Percentiles rank a stretch among this genome's conserved stretches.
These are phyloP conservation scores for Siniperca undulata DNA, from an alignment of 2,797 vertebrate species.

Conservation along the genomic window DNA sequence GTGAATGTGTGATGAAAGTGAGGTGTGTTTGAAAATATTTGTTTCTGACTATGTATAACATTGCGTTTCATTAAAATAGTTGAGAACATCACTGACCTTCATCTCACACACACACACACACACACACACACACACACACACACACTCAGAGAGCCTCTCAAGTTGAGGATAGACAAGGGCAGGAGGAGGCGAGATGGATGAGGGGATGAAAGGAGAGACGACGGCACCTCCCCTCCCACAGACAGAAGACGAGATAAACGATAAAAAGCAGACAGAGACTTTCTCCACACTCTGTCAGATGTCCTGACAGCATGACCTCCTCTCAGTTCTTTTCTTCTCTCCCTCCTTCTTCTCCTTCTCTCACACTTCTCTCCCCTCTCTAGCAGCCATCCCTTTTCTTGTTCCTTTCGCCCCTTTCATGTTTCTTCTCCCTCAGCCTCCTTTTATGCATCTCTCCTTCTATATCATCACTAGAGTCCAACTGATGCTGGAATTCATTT, in stretches of 20 bases:
- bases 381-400: background rate
- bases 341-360: background rate
- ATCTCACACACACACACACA: background rate
- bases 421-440: background rate
- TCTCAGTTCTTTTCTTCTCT: background rate
- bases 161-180: slow-evolving; percentile 44
- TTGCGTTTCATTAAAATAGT: background rate
- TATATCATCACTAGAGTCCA: background rate
- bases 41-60: background rate
- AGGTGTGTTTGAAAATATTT: slow-evolving; percentile 4
- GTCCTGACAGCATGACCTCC: slow-evolving; percentile 35
- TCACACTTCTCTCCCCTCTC: background rate
- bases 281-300: slow-evolving; percentile 64
- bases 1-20: slow-evolving; percentile 10
- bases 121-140: slow-evolving; percentile 32
- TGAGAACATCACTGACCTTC: background rate
- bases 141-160: slow-evolving; percentile 7
- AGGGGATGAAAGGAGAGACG: slow-evolving; percentile 54
- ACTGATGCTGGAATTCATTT: background rate
- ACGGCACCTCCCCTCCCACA: slow-evolving; percentile 20
- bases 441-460: background rate
- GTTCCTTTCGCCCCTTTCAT: background rate
- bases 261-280: slow-evolving; percentile 51
- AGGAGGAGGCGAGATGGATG: slow-evolving; percentile 46
- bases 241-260: slow-evolving; percentile 40